A percentile compares a stretch with the other conserved stretches of the same genome.
Evolutionary conservation across 2,888 invertebrate species (phyloP).

Genomic region (Leptopilina myrica): DNA sequence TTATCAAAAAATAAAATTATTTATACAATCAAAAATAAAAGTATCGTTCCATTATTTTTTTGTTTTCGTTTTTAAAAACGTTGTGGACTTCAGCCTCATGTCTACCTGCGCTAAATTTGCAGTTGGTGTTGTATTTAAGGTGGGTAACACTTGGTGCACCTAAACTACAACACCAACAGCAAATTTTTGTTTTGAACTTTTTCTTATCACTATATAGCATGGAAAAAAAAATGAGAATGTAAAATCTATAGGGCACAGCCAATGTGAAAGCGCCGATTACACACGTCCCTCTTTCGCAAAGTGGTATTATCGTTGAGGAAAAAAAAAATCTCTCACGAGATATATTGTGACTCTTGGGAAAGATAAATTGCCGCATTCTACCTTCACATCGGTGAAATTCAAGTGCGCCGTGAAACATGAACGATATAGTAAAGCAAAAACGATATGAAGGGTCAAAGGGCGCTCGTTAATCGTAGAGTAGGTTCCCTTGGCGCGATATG

Average conservation of each 20-base stretch:
- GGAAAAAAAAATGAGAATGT: no score
- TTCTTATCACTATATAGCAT: not conserved
- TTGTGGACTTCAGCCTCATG: no score
- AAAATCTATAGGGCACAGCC: no score
- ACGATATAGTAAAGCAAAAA: conserved; percentile 28
- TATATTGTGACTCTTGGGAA: conserved; percentile 33
- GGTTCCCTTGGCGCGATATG: conserved; percentile 34
- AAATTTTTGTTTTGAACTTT: not conserved
- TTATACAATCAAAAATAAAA: no score
- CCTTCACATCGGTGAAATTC: conserved; percentile 22
- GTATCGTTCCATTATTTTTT: no score
- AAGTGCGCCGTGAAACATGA: conserved; percentile 12
- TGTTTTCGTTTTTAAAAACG: no score
- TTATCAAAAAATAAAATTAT: no score
- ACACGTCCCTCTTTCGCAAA: not conserved
- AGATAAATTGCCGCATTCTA: conserved; percentile 32
- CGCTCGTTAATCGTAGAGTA: conserved; percentile 30
- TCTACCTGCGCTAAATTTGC: no score
- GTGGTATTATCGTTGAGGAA: conserved; percentile 16
- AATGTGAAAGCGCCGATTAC: not conserved
- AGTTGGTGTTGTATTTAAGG: no score
- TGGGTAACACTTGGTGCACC: no score
- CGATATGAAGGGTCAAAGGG: conserved; percentile 40
- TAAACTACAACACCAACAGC: no score
- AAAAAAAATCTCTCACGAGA: conserved; percentile 26